Conservation (phyloP, 2,113 vertebrate genomes). For the Speoplatyrhinus poulsoni region DNA sequence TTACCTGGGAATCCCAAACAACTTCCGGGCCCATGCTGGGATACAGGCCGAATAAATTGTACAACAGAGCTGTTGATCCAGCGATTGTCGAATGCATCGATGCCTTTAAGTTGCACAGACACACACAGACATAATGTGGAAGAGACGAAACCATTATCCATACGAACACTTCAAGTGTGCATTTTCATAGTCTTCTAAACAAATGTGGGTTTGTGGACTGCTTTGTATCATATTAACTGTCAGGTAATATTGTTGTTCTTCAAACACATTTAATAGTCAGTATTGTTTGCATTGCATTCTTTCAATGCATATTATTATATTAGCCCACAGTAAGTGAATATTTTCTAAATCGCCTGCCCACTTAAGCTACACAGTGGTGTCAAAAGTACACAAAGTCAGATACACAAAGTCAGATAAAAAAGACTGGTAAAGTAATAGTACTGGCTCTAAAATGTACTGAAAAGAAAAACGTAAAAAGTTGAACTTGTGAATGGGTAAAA, state of each 20-base stretch:
- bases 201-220: not conserved
- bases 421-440: no score
- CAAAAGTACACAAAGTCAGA: not conserved
- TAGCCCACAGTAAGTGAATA: not conserved
- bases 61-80: constrained; percentile 60
- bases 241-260: not conserved
- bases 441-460: no score
- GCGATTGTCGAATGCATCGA: constrained; percentile 76
- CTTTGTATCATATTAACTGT: not conserved
- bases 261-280: not conserved
- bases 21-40: constrained; percentile 83
- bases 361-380: not conserved
- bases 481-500: no score
- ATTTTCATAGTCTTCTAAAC: constrained; percentile 1
- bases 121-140: constrained; percentile 10
- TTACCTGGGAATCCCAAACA: constrained; percentile 80
- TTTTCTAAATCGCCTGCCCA: not conserved
- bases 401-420: no score
- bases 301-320: not conserved
- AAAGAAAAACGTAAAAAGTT: no score
- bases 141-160: not conserved
- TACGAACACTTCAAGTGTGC: not conserved
- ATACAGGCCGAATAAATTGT: constrained; percentile 73
- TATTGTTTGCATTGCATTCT: not conserved
- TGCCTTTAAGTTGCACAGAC: constrained; percentile 39